These are phyloP conservation scores for Caenorhabditis elegans DNA, from an alignment of 1,140 invertebrate genomes.

Conservation along the genomic window WBcel235 BX284604.4:17344001-17344500, in stretches of 20 bases:
- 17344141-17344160: no score
- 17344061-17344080: conserved; percentile 10
- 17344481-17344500: background rate
- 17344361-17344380: conserved; percentile 4
- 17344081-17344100: background rate
- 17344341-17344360: background rate
- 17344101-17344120: background rate
- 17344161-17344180: background rate
- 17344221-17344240: conserved; percentile 1
- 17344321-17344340: background rate
- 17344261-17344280: background rate
- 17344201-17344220: background rate
- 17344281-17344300: background rate
- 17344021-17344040: background rate
- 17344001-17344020: no score
- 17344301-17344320: conserved; percentile 5
- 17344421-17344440: background rate
- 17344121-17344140: background rate
- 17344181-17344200: background rate
- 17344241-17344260: background rate
- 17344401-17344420: background rate
- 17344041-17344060: background rate
- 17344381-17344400: background rate
- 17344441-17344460: background rate
- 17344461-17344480: background rate